Base-by-base conservation (phyloP, 2,113 vertebrate genomes). In the Trematomus loennbergii region DNA sequence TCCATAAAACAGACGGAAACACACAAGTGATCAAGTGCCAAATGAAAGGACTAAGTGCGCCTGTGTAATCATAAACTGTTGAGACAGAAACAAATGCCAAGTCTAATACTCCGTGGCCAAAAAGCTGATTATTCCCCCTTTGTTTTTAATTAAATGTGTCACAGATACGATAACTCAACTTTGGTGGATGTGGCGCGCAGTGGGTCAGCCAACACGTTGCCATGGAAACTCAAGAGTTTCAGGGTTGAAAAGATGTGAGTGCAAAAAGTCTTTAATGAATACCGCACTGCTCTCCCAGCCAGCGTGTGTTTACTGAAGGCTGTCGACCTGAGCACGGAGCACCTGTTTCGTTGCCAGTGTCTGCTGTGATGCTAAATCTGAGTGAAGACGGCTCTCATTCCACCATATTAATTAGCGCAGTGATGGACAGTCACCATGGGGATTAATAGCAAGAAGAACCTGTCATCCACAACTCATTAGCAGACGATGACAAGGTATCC, bases 231-330 rank as follows among this genome's bases (percentile, higher is more conserved):
- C 83, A 64, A 52, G 83, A 82, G 87, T 90, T 86, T 81, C 73
- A 86, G 87, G 80, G 88, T 75, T 88, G 81, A 83, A 73, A 70
- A 68, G 78, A 88, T 82, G 90, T 85, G 87, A 87, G 79, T 82
- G 84, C 54, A 78, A 84, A 78, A 84, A 83, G 84, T 88, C 81
- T 88, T 87, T 92, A 91, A 93, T 91, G 86, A 93, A 91, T 78
- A 80, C 84, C 61, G 75, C 82, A 58, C 81, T 55, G 75, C 83
- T 82, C 73, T 83, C 57, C 52, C 62, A 76, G 84, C 40, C 79
- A 68, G 85, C 40, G 22, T 76, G 75, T 89, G 87, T 88, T 89
- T 88, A 86, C 85, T 61, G 80, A 84, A 33, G 17, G 75, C 78
- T 79, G 78, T 81, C 50, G 59, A 82, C 75, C 78, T 74, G 71